phyloP scores from a whole-genome alignment of 2,888 invertebrate species.

The Eristalinus aeneus region DNA sequence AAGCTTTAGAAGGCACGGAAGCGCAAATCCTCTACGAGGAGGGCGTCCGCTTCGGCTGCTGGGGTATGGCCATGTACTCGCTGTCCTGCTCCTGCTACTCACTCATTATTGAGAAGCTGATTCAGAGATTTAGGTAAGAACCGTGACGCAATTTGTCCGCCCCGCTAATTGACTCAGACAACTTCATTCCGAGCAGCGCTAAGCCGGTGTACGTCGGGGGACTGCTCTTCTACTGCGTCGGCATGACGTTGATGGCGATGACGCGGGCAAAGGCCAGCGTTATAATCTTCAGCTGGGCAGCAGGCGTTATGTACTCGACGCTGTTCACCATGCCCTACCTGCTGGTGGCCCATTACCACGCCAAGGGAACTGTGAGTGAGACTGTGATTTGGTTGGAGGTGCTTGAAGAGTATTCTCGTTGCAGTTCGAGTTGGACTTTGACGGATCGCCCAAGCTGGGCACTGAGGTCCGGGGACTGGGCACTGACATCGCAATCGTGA shows the following conservation, averaged over 20 bases:
- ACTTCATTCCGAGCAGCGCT: conserved; percentile 85
- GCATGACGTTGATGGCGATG: conserved; percentile 93
- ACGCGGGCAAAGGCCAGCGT: conserved; percentile 89
- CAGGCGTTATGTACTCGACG: conserved; percentile 98
- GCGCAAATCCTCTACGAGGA: conserved; percentile 89
- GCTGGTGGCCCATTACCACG: conserved; percentile 95
- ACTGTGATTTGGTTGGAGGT: background rate
- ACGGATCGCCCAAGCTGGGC: conserved; percentile 82
- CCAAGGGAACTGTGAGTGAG: conserved; percentile 89
- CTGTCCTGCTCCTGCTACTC: conserved; percentile 97
- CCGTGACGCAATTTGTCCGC: conserved; percentile 42
- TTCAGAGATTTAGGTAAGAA: conserved; percentile 85
- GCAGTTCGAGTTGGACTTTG: conserved; percentile 84
- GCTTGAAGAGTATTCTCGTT: conserved; percentile 70
- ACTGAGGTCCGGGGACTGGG: conserved; percentile 92
- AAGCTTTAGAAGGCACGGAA: conserved; percentile 86
- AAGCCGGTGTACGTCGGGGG: conserved; percentile 93
- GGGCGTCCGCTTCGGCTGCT: conserved; percentile 96
- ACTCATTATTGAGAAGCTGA: conserved; percentile 91
- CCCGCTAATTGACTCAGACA: conserved; percentile 72
- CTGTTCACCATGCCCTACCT: conserved; percentile 98
- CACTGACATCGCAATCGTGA: conserved; percentile 96
- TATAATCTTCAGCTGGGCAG: conserved; percentile 94
- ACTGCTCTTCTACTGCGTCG: conserved; percentile 91
- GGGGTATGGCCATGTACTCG: conserved; percentile 98